Conservation (phyloP, 2,113 vertebrate genomes). For the Nothobranchius furzeri region DNA sequence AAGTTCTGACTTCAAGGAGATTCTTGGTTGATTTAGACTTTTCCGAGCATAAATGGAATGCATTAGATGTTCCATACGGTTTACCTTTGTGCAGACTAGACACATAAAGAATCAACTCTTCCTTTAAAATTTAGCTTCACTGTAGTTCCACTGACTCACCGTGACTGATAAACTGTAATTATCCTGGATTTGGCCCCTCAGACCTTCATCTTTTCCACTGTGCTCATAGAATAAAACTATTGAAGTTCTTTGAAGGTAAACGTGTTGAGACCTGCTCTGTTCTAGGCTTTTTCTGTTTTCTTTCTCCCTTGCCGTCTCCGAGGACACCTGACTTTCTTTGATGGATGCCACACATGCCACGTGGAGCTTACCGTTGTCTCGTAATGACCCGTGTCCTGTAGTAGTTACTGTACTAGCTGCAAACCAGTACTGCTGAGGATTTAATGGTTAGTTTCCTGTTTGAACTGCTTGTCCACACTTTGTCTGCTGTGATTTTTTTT, state of each 20-base stretch:
- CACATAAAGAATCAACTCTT: no score
- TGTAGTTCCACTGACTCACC: not conserved
- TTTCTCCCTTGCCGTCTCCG: not conserved
- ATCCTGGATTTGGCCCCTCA: not conserved
- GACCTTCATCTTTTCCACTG: not conserved
- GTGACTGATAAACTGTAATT: not conserved
- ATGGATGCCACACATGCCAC: constrained; percentile 9
- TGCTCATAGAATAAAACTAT: not conserved
- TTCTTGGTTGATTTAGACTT: no score
- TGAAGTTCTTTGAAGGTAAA: not conserved
- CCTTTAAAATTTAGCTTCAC: no score
- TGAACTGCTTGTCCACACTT: not conserved
- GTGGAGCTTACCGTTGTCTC: not conserved
- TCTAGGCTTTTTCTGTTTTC: not conserved
- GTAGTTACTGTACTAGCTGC: constrained; percentile 26
- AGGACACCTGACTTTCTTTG: constrained; percentile 2
- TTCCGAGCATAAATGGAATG: no score
- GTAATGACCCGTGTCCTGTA: constrained; percentile 22
- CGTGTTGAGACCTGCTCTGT: constrained; percentile 32
- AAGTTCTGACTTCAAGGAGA: no score
- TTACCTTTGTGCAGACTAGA: no score
- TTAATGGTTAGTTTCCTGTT: constrained; percentile 36
- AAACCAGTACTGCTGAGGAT: constrained; percentile 18
- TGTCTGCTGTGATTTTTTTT: not conserved
- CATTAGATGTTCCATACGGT: no score